phyloP scores from a whole-genome alignment of 2,888 invertebrate species.

The Exephanes ischioxanthus region DNA sequence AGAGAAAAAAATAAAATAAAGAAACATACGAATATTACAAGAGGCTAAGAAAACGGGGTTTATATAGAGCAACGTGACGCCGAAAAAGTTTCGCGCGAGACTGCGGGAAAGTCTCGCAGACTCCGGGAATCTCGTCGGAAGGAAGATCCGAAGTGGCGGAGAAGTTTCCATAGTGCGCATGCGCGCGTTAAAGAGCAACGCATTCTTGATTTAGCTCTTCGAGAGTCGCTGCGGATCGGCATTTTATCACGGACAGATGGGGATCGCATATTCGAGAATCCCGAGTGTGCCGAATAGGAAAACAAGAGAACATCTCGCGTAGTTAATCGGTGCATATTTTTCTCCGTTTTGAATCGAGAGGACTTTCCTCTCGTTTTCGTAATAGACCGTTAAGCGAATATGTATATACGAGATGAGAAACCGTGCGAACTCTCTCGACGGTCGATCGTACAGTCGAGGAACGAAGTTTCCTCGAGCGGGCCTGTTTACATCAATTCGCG shows the following conservation, averaged over 20 bases:
- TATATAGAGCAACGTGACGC: not conserved
- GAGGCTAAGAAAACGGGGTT: not conserved
- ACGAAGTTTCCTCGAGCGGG: no score
- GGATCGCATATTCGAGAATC: not conserved
- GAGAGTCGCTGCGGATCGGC: not conserved
- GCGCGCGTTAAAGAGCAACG: constrained; percentile 23
- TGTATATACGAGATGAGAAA: no score
- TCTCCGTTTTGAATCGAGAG: no score
- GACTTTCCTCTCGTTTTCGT: no score
- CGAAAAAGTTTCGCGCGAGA: constrained; percentile 39
- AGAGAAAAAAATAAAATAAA: not conserved
- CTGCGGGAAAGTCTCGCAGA: constrained; percentile 41
- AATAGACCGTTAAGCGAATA: no score
- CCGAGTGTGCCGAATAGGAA: no score
- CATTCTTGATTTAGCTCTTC: constrained; percentile 36
- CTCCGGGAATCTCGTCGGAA: constrained; percentile 9
- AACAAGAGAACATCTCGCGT: no score
- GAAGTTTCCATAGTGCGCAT: constrained; percentile 34
- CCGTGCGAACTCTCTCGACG: no score
- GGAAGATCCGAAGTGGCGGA: constrained; percentile 17
- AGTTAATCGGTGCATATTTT: no score
- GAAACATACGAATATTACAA: not conserved
- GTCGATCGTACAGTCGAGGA: no score
- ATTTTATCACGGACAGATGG: not conserved
- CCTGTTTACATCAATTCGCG: no score